Evolutionary conservation across 2,888 invertebrate genomes (phyloP), one percentile per base, ranked within the genome.

Genomic region (Aporophyla nigra): DNA sequence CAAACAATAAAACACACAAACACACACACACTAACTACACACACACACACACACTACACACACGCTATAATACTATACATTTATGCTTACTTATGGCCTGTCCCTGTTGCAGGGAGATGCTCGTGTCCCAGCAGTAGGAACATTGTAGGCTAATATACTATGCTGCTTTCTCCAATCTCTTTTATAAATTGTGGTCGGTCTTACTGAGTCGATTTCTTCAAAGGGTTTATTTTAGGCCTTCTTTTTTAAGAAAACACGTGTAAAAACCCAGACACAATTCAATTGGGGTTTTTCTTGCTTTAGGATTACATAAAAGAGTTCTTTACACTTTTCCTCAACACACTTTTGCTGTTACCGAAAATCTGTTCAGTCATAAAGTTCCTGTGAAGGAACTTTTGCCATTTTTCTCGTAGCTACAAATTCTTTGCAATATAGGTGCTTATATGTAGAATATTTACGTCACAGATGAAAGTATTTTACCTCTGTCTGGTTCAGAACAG

Each of bases 341-440:
- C 16, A 9, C 63, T 69, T 68, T 78, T 46, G 58, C 68, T 58
- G 63, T 49, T 59, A 65, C 9, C 14, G 9, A 33, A 70, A 68
- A 74, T 40, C 54, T 70, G 56, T 33, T 53, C 59, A 53, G 49
- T 14, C n/a, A 49, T 71, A 76, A 80, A 68, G 54, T 56, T 63
- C n/a, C 6, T 9, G 63, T 46, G 19, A 27, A 40, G 46, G 46
- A 33, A n/a, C 14, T 46, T 27, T 40, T n/a, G 27, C 7, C 14
- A 65, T 40, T 70, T 66, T 68, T 24, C 19, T 58, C 51, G 63
- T 75, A 71, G 59, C 62, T 53, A 61, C 24, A 61, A 71, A 54
- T 53, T 62, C n/a, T 70, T 66, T 68, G 43, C 14, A 5, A 49
- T 27, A 33, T 24, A 27, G 19, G 19, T 49, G 40, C 21, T 59